Evolutionary conservation across 1,140 invertebrate genomes (phyloP).

Genomic region (Copidosoma floridanum): DNA sequence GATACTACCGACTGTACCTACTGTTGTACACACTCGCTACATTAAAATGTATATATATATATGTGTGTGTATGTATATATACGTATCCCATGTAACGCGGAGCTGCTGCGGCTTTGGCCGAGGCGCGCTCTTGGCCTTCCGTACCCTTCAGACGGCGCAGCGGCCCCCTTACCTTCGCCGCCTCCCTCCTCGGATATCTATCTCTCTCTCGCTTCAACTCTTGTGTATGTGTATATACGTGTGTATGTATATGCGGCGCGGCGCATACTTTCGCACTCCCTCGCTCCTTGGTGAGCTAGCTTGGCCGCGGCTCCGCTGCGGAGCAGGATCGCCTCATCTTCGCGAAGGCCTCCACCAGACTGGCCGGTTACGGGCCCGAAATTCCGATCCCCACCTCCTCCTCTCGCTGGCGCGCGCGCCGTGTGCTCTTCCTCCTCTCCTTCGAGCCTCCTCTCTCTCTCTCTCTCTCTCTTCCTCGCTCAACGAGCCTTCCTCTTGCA

Average conservation of each 20-base stretch:
- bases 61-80: no score
- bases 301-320: neutral
- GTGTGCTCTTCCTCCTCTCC: neutral
- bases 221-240: neutral
- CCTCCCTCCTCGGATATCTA: neutral
- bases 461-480: constrained; percentile 1
- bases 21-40: no score
- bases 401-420: neutral
- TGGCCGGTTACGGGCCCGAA: constrained; percentile 53
- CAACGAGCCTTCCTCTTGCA: neutral
- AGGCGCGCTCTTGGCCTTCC: constrained; percentile 9
- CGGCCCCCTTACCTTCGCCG: constrained; percentile 14
- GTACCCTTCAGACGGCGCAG: neutral
- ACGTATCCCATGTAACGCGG: no score
- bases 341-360: constrained; percentile 53
- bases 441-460: constrained; percentile 16
- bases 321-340: constrained; percentile 52
- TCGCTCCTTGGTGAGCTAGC: no score
- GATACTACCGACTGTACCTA: no score
- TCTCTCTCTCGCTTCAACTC: neutral
- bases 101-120: constrained; percentile 5
- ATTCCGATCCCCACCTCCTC: constrained; percentile 54
- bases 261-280: neutral
- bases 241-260: neutral
- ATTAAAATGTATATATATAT: no score